Base-by-base conservation (phyloP, 2,797 vertebrate genomes). In the Atherinosoma microstoma region DNA sequence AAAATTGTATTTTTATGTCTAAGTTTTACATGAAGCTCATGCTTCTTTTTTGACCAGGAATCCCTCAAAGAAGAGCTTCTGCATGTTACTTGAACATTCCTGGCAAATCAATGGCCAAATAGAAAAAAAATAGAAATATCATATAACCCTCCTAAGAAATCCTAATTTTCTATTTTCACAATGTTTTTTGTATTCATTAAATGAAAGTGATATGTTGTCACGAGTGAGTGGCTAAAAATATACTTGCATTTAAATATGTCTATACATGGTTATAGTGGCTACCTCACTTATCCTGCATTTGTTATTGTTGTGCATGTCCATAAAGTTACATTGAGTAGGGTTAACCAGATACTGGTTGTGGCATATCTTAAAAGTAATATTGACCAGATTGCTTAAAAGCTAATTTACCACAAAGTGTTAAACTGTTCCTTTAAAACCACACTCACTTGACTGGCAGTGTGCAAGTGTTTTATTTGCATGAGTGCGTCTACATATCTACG, bases 401-500 rank as follows among this genome's bases (percentile, higher is more conserved):
- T 20, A 7, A 47, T n/a, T 3, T 3, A 20, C 18, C 7, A 22
- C 22, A 40, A 38, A 40, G 9, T 24, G 22, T 27, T 11, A 62
- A 22, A 18, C 32, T 30, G 0, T 40, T 68, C 20, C 63, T 51
- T 71, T 54, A 47, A 70, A 76, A 62, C 22, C 40, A 35, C 3
- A 67, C 11, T 54, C 51, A 9, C 34, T 61, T 70, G 34, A 35
- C 49, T 75, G 53, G 49, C 58, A 58, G 32, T 66, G 9, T 1
- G 34, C 34, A 35, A 32, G 6, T 8, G 34, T 35, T 35, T 8
- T 35, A 35, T 35, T 35, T 35, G 34, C 9, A 10, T 35, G 34
- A 3, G 10, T 18, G 47, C 47, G 66, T 27, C 49, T 77, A 29
- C 62, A 67, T 59, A 32, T 67, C 29, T 30, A 51, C 45, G 59